Conservation (phyloP, 2,888 invertebrate genomes). For the Caradrina kadenii region DNA sequence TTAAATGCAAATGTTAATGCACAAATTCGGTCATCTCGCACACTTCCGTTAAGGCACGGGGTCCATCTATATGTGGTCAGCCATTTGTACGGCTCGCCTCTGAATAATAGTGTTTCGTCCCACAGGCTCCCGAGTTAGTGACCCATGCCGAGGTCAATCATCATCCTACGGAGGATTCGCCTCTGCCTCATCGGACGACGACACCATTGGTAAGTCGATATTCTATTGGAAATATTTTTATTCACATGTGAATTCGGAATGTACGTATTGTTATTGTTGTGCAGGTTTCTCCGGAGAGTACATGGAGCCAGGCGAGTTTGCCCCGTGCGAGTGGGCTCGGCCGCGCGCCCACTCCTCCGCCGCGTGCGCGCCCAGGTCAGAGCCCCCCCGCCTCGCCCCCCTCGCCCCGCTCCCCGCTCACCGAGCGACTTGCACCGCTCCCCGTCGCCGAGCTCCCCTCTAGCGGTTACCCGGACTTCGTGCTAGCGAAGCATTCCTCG, state of each 20-base stretch:
- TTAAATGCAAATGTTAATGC: slow-evolving; percentile 46
- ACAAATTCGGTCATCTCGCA: slow-evolving; percentile 54
- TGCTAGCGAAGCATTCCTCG: slow-evolving; percentile 85
- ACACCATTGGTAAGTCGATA: slow-evolving; percentile 86
- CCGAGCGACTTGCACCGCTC: slow-evolving; percentile 78
- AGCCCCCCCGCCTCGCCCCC: slow-evolving; percentile 68
- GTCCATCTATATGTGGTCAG: slow-evolving; percentile 37
- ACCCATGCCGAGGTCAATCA: slow-evolving; percentile 91
- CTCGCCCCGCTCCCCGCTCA: slow-evolving; percentile 55
- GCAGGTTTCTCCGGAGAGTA: slow-evolving; percentile 89
- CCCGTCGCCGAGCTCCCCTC: slow-evolving; percentile 73
- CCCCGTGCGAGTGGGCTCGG: slow-evolving; percentile 83
- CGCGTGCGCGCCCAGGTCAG: slow-evolving; percentile 79
- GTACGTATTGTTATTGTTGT: background rate
- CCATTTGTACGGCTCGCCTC: background rate
- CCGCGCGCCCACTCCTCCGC: slow-evolving; percentile 89
- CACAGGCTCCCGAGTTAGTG: slow-evolving; percentile 87
- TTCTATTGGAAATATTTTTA: background rate
- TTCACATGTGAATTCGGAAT: background rate
- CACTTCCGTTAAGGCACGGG: slow-evolving; percentile 46
- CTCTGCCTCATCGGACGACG: slow-evolving; percentile 91
- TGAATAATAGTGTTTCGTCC: slow-evolving; percentile 16
- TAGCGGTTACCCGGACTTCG: slow-evolving; percentile 88
- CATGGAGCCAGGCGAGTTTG: slow-evolving; percentile 87
- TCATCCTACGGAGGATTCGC: slow-evolving; percentile 90